Evolutionary conservation across 2,113 vertebrate genomes (phyloP).

Genomic region (Cavia aperea): DNA sequence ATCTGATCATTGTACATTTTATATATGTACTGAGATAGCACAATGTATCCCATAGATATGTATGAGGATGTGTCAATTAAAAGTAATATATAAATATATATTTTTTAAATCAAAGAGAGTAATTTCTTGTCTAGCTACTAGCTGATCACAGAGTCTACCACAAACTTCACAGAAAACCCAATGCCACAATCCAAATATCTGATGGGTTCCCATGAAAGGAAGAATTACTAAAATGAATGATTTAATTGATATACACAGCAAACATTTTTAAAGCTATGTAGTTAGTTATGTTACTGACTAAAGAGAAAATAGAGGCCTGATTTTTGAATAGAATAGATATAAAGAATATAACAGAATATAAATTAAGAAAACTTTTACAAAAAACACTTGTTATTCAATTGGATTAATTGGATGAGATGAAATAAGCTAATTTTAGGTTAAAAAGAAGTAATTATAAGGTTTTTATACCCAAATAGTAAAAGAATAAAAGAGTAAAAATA

Average conservation of each 20-base stretch:
- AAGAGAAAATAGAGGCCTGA: background rate
- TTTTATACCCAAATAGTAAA: background rate
- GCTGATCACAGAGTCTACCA: background rate
- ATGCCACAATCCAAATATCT: background rate
- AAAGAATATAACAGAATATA: background rate
- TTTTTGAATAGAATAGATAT: background rate
- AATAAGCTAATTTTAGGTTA: background rate
- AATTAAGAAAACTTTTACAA: constrained; percentile 9
- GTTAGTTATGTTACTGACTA: background rate
- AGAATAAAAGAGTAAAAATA: background rate
- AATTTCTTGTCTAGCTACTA: background rate
- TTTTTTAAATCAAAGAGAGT: background rate
- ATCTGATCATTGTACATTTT: background rate
- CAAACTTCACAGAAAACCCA: background rate
- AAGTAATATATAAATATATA: background rate
- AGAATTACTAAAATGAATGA: background rate
- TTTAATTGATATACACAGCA: background rate
- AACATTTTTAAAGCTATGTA: background rate
- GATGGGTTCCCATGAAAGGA: background rate
- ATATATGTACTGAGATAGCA: background rate
- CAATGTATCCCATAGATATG: background rate
- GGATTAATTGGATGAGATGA: constrained; percentile 11
- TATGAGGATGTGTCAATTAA: background rate
- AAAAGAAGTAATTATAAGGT: constrained; percentile 27
- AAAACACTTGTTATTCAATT: constrained; percentile 9